Evolutionary conservation across 2,113 vertebrate species (phyloP).

Genomic region (Crotalus helleri): DNA sequence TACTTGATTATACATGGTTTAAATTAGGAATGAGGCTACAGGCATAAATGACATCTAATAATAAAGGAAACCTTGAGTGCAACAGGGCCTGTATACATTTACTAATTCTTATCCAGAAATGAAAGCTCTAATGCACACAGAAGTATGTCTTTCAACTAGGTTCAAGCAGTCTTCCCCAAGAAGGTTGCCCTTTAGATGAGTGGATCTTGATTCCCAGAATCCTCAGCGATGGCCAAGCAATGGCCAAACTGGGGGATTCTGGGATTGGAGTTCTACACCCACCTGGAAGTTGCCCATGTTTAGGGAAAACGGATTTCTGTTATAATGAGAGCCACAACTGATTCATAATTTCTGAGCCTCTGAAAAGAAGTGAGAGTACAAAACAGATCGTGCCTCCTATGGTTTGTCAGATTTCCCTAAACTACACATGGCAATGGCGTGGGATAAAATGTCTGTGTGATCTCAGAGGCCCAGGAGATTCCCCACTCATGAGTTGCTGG

Average conservation of each 20-base stretch:
- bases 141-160: neutral
- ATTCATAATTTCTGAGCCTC: neutral
- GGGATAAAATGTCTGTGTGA: neutral
- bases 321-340: neutral
- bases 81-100: neutral
- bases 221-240: neutral
- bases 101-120: neutral
- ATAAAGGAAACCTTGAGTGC: neutral
- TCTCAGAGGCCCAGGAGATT: neutral
- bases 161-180: neutral
- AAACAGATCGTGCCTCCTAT: neutral
- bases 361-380: neutral
- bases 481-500: constrained; percentile 21
- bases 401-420: neutral
- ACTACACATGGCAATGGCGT: neutral
- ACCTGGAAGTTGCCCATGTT: neutral
- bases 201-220: neutral
- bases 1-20: neutral
- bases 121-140: neutral
- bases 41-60: neutral
- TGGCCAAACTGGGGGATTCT: neutral
- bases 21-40: neutral
- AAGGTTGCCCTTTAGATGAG: neutral
- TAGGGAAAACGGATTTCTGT: neutral
- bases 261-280: neutral